Percentiles rank a stretch among this genome's conserved stretches.
These are phyloP conservation scores for Leiothrix lutea DNA, from an alignment of 2,113 vertebrate species.

Conservation along the genomic window DNA sequence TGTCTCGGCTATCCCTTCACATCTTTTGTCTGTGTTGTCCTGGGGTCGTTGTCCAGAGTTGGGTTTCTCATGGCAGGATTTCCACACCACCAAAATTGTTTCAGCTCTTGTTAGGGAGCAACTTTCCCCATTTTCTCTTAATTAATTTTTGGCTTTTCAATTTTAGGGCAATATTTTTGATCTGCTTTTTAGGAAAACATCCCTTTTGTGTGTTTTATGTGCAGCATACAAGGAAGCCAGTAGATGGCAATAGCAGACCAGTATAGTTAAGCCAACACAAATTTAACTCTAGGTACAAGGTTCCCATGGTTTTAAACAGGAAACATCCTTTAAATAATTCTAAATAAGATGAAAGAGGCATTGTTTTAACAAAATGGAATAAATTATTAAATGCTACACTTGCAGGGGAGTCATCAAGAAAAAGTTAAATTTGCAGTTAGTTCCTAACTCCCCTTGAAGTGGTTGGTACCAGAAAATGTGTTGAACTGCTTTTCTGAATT, in stretches of 20 bases:
- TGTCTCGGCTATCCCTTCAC: constrained; percentile 1
- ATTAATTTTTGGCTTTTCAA: not conserved
- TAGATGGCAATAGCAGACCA: constrained; percentile 77
- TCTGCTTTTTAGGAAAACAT: not conserved
- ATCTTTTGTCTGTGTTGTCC: constrained; percentile 40
- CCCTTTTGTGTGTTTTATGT: not conserved
- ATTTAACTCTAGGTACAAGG: not conserved
- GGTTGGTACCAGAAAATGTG: not conserved
- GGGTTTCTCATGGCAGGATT: constrained; percentile 25
- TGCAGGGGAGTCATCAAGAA: not conserved
- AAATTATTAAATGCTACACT: constrained; percentile 33
- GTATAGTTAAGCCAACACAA: not conserved
- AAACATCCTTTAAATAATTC: constrained; percentile 28
- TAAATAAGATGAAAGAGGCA: constrained; percentile 25
- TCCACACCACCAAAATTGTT: constrained; percentile 19
- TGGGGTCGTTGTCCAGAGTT: constrained; percentile 3
- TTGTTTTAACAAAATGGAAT: constrained; percentile 33
- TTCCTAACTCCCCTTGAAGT: not conserved
- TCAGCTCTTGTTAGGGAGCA: not conserved
- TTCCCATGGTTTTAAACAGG: constrained; percentile 26
- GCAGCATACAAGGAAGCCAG: constrained; percentile 38
- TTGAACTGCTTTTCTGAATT: constrained; percentile 56
- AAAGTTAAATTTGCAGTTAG: constrained; percentile 26
- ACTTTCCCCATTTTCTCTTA: not conserved
- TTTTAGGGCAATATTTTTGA: not conserved